Evolutionary conservation across 35 echinoderm and acorn worm species (phyloP), one percentile per base, ranked within the genome.

Genomic region (Strongylocentrotus purpuratus): DNA sequence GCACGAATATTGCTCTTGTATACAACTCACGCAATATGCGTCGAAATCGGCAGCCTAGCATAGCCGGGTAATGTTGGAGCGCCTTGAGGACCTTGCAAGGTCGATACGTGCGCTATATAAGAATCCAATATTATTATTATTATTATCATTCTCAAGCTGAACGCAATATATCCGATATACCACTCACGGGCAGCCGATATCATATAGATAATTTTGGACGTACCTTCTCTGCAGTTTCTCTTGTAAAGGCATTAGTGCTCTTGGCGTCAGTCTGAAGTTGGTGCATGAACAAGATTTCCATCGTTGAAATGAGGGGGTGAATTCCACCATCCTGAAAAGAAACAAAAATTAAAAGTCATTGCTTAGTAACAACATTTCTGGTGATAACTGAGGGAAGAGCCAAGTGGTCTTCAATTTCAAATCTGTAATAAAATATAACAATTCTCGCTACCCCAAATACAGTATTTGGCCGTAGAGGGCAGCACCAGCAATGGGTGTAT

Each of bases 141-240:
- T 8, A 25, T 15, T 18, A 8, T 22, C 6, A 20, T 78, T 28
- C 28, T 31, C 65, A 11, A 14, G 35, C 35, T 41, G 35, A 41
- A 41, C 3, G 35, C 35, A 41, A 41, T 41, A 41, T 41, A 41
- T 41, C 35, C 35, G 35, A 41, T 41, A 41, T 78, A 25, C 7
- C 28, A 28, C 25, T 17, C 52, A 14, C 17, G 5, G 52, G 52
- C 52, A 14, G 52, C 17, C 6, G 9, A 14, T 59, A 59, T 59
- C 11, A 14, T 17, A 59, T 18, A 7, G 0, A 28, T 5, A 78
- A 22, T 78, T n/a, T n/a, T n/a, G 5, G 2, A 45, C 87, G 13
- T 31, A 93, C 91, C 91, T 93, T 93, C 48, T 93, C 91, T 18
- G 91, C 91, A 22, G 48, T 93, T 33, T 93, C 45, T n/a, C 46